These are phyloP conservation scores for Phyllopteryx taeniolatus DNA, from an alignment of 2,113 vertebrate genomes.

Conservation along the genomic window DNA sequence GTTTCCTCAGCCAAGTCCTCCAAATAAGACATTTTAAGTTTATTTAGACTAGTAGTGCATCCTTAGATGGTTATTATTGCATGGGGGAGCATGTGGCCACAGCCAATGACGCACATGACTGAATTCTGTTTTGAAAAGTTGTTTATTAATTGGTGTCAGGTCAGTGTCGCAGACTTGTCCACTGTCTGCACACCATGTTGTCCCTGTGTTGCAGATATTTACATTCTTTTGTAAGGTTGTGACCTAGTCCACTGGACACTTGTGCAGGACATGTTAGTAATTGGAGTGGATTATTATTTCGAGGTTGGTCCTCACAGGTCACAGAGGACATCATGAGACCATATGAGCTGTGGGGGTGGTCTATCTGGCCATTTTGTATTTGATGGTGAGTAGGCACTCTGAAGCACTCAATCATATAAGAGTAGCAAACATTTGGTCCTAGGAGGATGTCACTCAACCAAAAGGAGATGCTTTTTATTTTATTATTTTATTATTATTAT, in stretches of 20 bases:
- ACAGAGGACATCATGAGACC: slow-evolving; percentile 36
- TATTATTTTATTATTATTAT: background rate
- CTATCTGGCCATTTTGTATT: slow-evolving; percentile 26
- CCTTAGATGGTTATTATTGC: slow-evolving; percentile 69
- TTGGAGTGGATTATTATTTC: slow-evolving; percentile 59
- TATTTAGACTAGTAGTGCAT: slow-evolving; percentile 24
- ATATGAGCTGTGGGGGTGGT: slow-evolving; percentile 38
- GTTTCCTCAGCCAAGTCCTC: slow-evolving; percentile 30
- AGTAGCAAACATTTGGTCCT: slow-evolving; percentile 12
- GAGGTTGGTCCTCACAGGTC: slow-evolving; percentile 28
- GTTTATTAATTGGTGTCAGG: slow-evolving; percentile 6
- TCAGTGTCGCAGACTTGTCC: background rate
- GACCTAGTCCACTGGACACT: slow-evolving; percentile 37
- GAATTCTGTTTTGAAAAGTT: slow-evolving; percentile 13
- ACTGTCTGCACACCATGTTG: slow-evolving; percentile 19
- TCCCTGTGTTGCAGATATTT: slow-evolving; percentile 24
- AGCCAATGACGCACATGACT: slow-evolving; percentile 25
- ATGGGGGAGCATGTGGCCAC: slow-evolving; percentile 9
- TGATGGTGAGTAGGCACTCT: slow-evolving; percentile 14
- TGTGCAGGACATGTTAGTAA: slow-evolving; percentile 52
- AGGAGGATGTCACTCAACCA: background rate
- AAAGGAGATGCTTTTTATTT: background rate
- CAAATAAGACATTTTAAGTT: slow-evolving; percentile 24
- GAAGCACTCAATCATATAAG: slow-evolving; percentile 30
- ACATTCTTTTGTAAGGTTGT: slow-evolving; percentile 28